phyloP scores from a whole-genome alignment of 2,888 invertebrate genomes.

The Acrobasis consociella region DNA sequence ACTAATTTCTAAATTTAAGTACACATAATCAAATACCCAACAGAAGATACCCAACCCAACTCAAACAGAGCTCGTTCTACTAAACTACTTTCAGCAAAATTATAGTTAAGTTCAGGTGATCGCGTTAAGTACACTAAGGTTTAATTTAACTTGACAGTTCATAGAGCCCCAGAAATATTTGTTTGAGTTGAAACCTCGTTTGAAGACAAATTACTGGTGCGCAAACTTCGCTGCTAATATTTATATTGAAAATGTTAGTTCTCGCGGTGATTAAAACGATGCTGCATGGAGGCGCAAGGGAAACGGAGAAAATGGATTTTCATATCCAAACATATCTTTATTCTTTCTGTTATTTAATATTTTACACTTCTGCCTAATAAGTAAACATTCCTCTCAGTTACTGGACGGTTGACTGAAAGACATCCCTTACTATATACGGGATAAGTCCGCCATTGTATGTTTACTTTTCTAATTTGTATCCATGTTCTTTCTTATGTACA shows the following conservation, averaged over 20 bases:
- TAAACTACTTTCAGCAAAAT: slow-evolving; percentile 20
- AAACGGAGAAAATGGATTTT: too few species aligned
- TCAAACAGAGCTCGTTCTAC: slow-evolving; percentile 8
- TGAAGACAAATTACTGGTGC: slow-evolving; percentile 14
- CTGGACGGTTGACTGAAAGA: too few species aligned
- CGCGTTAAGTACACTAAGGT: slow-evolving; percentile 20
- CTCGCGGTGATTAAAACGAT: not conserved
- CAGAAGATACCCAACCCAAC: slow-evolving; percentile 1
- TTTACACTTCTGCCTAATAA: too few species aligned
- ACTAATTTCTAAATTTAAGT: not conserved
- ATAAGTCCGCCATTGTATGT: too few species aligned
- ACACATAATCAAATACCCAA: slow-evolving; percentile 2
- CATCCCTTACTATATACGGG: too few species aligned
- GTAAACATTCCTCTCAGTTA: too few species aligned
- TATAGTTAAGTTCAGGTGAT: slow-evolving; percentile 21
- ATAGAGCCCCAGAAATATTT: slow-evolving; percentile 23
- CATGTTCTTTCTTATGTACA: too few species aligned
- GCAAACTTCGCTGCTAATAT: slow-evolving; percentile 4
- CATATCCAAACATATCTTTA: too few species aligned
- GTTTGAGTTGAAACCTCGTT: slow-evolving; percentile 22
- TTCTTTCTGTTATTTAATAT: too few species aligned
- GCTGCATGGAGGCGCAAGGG: not conserved
- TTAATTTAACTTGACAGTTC: slow-evolving; percentile 25
- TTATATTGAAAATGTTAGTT: slow-evolving; percentile 11
- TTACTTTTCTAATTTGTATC: too few species aligned